phyloP scores from a whole-genome alignment of 1,140 invertebrate species.

The Colletes gigas region DNA sequence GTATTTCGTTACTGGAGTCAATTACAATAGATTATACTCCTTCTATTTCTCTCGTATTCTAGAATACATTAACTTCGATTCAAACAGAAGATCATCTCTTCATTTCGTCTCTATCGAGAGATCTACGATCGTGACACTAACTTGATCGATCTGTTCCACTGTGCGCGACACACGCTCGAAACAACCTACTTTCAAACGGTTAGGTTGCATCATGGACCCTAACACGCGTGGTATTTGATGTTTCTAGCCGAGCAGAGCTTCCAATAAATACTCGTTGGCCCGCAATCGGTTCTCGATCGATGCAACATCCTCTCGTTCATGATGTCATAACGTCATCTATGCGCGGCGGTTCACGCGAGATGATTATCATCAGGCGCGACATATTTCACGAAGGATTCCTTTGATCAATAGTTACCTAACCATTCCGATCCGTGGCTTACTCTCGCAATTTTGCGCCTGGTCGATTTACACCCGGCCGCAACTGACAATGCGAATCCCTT shows the following conservation, averaged over 20 bases:
- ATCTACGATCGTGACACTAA: too few species aligned
- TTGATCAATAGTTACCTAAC: constrained; percentile 56
- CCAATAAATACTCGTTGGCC: not conserved
- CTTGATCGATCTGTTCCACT: too few species aligned
- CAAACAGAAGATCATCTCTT: too few species aligned
- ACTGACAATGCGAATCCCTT: constrained; percentile 62
- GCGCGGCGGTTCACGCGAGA: constrained; percentile 1
- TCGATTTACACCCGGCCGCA: constrained; percentile 54
- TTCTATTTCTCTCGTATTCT: too few species aligned
- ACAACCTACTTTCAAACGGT: not conserved
- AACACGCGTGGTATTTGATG: not conserved
- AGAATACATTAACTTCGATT: too few species aligned
- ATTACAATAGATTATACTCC: too few species aligned
- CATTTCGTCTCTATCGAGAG: too few species aligned
- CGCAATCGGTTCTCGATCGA: constrained; percentile 14
- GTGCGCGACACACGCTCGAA: too few species aligned
- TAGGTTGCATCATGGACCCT: not conserved
- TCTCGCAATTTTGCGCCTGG: constrained; percentile 50
- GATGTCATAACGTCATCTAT: constrained; percentile 4
- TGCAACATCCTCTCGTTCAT: not conserved
- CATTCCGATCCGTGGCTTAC: constrained; percentile 51
- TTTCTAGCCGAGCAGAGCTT: not conserved
- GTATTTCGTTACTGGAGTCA: too few species aligned
- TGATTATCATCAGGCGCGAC: constrained; percentile 34
- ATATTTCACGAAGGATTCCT: constrained; percentile 52